Evolutionary conservation across 2,888 invertebrate genomes (phyloP).

Genomic region (Timema podura): DNA sequence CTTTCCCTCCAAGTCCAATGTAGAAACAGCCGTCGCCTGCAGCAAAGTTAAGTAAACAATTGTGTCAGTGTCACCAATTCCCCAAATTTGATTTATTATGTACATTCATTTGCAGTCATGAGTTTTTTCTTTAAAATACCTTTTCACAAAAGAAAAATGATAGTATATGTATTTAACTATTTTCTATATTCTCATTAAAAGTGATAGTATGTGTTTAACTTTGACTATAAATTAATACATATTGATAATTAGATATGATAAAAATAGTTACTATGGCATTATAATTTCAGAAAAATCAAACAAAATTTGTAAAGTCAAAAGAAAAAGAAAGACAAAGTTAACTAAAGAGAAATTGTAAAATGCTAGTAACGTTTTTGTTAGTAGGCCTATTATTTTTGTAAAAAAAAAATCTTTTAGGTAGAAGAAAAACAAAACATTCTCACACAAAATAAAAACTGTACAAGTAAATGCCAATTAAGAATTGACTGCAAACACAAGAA

Average conservation of each 20-base stretch:
- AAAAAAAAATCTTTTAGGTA: conserved; percentile 9
- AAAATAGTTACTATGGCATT: conserved; percentile 15
- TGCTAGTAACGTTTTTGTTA: too few relatives aligned
- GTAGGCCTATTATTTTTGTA: background rate
- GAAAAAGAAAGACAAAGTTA: background rate
- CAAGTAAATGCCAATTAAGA: background rate
- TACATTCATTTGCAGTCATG: conserved; percentile 12
- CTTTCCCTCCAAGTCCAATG: conserved; percentile 89
- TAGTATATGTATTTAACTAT: too few relatives aligned
- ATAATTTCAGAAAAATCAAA: conserved; percentile 15
- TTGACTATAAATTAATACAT: background rate
- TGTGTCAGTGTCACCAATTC: conserved; percentile 51
- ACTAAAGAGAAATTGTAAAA: too few relatives aligned
- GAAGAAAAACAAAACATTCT: background rate
- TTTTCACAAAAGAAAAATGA: background rate
- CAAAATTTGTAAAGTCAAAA: background rate
- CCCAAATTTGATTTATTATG: conserved; percentile 15
- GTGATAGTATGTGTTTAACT: background rate
- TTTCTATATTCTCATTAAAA: background rate
- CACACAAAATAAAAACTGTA: background rate
- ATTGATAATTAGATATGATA: conserved; percentile 15
- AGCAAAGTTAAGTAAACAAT: conserved; percentile 73
- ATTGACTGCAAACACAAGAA: conserved; percentile 26
- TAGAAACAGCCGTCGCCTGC: conserved; percentile 97
- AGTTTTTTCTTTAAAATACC: background rate